phyloP scores from a whole-genome alignment of 2,888 invertebrate genomes.

The Pammene fasciana region DNA sequence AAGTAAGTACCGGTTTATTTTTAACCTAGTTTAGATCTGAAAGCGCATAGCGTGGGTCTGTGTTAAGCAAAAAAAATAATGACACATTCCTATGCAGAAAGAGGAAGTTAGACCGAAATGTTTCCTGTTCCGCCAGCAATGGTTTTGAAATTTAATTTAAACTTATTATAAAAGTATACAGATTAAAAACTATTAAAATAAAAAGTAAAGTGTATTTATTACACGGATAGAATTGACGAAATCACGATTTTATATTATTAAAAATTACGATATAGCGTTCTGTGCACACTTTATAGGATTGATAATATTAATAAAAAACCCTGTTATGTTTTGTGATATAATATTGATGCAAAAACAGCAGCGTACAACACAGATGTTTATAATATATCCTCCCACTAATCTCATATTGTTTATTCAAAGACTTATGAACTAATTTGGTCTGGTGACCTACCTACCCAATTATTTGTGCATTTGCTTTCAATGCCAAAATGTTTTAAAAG shows the following conservation, averaged over 20 bases:
- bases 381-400: no score
- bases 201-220: not conserved
- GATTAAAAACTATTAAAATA: not conserved
- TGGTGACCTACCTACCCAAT: no score
- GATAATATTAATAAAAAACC: no score
- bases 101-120: constrained; percentile 25
- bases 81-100: constrained; percentile 20
- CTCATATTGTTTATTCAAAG: no score
- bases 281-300: no score
- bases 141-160: constrained; percentile 13
- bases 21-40: constrained; percentile 17
- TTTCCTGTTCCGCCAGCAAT: constrained; percentile 26
- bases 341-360: no score
- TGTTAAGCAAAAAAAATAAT: constrained; percentile 14
- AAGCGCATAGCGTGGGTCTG: not conserved
- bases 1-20: constrained; percentile 85
- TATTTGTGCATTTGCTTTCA: no score
- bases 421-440: no score
- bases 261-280: no score
- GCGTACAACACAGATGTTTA: no score
- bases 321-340: no score
- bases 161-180: not conserved
- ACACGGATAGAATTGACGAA: not conserved
- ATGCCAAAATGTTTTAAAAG: no score
- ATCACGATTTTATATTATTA: not conserved